These are phyloP conservation scores for Microcebus murinus DNA, from an alignment of 2,113 vertebrate species.

Conservation along the genomic window DNA sequence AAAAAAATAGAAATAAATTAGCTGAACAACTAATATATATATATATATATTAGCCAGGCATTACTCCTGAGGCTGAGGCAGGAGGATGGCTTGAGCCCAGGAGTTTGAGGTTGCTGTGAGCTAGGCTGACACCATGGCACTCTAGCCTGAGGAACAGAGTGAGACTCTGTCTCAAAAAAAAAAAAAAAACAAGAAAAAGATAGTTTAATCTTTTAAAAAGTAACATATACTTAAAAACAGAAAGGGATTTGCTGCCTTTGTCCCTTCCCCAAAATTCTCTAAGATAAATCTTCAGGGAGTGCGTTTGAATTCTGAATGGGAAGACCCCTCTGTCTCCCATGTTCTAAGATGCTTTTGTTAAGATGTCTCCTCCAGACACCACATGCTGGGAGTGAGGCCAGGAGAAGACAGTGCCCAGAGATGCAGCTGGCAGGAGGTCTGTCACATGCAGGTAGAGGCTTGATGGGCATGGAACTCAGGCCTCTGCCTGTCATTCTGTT, in stretches of 20 bases:
- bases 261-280: background rate
- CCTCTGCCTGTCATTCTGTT: background rate
- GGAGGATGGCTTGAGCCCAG: too few relatives aligned
- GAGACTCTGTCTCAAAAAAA: too few relatives aligned
- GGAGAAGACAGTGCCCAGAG: background rate
- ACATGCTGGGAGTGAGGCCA: background rate
- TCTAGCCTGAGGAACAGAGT: too few relatives aligned
- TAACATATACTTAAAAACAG: background rate
- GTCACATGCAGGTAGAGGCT: background rate
- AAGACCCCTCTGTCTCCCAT: background rate
- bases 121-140: background rate
- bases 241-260: background rate
- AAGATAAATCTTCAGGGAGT: background rate
- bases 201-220: background rate
- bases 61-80: too few relatives aligned
- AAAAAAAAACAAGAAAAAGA: too few relatives aligned
- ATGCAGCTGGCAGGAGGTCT: background rate
- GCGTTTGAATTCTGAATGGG: background rate
- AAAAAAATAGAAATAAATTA: too few relatives aligned
- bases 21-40: too few relatives aligned
- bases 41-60: too few relatives aligned
- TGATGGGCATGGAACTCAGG: background rate
- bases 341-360: background rate
- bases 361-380: background rate
- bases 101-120: background rate